Percentiles rank a stretch among this genome's conserved stretches.
Conservation (phyloP, 2,113 vertebrate genomes). For the Kryptolebias marmoratus region DNA sequence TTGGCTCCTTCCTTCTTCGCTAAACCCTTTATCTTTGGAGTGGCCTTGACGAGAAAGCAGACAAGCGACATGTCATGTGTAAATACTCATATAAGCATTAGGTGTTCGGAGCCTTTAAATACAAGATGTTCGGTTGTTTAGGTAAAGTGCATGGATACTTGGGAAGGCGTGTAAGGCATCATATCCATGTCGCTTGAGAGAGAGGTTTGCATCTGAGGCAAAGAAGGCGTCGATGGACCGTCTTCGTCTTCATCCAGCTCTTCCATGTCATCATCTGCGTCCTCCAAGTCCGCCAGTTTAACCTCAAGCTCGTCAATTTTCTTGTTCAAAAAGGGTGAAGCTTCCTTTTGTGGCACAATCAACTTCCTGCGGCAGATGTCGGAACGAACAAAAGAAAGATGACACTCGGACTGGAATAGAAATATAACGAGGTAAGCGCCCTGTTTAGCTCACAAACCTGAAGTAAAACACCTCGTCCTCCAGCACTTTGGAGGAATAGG, state of each 20-base stretch:
- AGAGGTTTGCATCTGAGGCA: constrained; percentile 91
- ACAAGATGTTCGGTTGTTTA: neutral
- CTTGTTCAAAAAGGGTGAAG: constrained; percentile 93
- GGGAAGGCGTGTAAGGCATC: constrained; percentile 92
- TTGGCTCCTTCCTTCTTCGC: constrained; percentile 97
- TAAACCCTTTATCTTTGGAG: constrained; percentile 93
- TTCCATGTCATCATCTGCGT: constrained; percentile 91
- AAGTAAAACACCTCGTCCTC: constrained; percentile 98
- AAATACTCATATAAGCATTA: neutral
- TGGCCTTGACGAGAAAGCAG: constrained; percentile 82
- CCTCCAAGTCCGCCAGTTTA: constrained; percentile 93
- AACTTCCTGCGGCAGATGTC: constrained; percentile 83
- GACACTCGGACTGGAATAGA: neutral
- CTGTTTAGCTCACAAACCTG: constrained; percentile 81
- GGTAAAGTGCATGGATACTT: constrained; percentile 78
- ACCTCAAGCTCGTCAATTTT: constrained; percentile 97
- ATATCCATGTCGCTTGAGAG: constrained; percentile 88
- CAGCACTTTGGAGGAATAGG: constrained; percentile 95
- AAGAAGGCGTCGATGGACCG: constrained; percentile 85
- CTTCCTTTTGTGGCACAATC: constrained; percentile 94
- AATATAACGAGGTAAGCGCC: neutral
- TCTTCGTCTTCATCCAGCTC: constrained; percentile 95
- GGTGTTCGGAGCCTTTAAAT: neutral
- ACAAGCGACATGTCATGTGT: neutral
- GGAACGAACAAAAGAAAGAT: neutral